These are phyloP conservation scores for Tokudaia muenninki DNA, from an alignment of 2,797 vertebrate species.

Conservation along the genomic window DNA sequence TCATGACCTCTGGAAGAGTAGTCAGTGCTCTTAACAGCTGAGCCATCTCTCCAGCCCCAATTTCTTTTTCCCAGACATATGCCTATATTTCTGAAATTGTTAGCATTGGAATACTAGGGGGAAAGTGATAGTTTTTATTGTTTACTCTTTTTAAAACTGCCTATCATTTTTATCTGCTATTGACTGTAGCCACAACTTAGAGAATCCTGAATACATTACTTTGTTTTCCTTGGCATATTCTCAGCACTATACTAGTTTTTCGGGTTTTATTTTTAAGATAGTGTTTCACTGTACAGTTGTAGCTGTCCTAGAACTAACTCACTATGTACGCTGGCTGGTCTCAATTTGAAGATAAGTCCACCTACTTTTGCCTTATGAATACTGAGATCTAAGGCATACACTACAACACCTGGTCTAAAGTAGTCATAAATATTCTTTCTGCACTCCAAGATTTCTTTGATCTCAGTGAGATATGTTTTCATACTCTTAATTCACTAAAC, in stretches of 20 bases:
- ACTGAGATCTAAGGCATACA: not conserved
- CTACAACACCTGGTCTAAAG: not conserved
- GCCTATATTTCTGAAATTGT: conserved; percentile 31
- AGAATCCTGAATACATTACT: conserved; percentile 24
- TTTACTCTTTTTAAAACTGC: conserved; percentile 22
- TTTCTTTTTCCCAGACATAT: conserved; percentile 55
- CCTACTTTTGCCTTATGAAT: not conserved
- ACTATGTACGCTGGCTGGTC: not conserved
- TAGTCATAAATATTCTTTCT: not conserved
- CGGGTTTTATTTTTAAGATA: not conserved
- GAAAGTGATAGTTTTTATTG: conserved; percentile 32
- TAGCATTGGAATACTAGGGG: not conserved
- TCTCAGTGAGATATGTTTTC: not conserved
- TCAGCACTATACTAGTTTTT: conserved; percentile 17
- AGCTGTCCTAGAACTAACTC: not conserved
- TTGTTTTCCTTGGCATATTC: conserved; percentile 10
- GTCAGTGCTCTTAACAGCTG: no score
- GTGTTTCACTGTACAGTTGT: not conserved
- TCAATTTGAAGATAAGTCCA: no score
- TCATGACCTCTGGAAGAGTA: no score
- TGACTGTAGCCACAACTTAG: conserved; percentile 47
- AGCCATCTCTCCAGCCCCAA: not conserved
- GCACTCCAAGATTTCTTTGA: not conserved
- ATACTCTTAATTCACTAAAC: not conserved
- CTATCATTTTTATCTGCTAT: conserved; percentile 27